Base-by-base conservation (phyloP, 2,113 vertebrate genomes). In the Oreochromis spilurus region DNA sequence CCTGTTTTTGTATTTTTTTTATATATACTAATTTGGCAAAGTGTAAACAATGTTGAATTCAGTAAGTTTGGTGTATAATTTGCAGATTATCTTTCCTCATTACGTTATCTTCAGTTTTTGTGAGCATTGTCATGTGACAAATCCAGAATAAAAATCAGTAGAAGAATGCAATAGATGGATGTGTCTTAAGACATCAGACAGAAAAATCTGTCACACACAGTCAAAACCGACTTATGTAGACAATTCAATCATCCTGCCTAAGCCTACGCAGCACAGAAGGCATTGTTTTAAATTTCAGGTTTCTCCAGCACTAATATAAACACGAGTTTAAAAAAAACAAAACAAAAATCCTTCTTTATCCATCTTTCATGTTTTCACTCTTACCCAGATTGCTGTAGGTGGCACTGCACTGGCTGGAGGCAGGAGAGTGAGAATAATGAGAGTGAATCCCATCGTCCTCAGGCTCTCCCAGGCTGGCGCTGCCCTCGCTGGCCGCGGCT, bases 351-450 rank as follows among this genome's bases (percentile, higher is more conserved):
- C 34, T 38, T 67, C 62, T 67, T 19, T 13, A 67, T 38, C 62
- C 34, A n/a, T 58, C 2, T 36, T 17, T 3, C 7, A 5, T 16
- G 17, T 31, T 24, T 38, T 48, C 3, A 0, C 21, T 83, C 97
- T 97, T 96, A 98, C 98, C 98, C 86, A 99, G 93, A 87, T 99
- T 99, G 95, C 98, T 98, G 93, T 99, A 99, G 0, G 98, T 99
- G 89, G 98, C 98, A 70, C 98, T 98, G 94, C 97, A 97, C 65
- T 96, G 92, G 80, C 96, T 98, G 82, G 97, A 86, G 60, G 97
- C 96, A 1, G 96, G 84, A 16, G 97, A 97, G 89, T 95, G 92
- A 26, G 96, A 96, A 88, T 87, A 92, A 48, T 92, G 88, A 55
- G 94, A 94, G 21, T 88, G 89, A 17, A 94, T 95, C 84, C 95